Evolutionary conservation across 2,888 invertebrate species (phyloP).

Genomic region (Ochropacha duplaris): DNA sequence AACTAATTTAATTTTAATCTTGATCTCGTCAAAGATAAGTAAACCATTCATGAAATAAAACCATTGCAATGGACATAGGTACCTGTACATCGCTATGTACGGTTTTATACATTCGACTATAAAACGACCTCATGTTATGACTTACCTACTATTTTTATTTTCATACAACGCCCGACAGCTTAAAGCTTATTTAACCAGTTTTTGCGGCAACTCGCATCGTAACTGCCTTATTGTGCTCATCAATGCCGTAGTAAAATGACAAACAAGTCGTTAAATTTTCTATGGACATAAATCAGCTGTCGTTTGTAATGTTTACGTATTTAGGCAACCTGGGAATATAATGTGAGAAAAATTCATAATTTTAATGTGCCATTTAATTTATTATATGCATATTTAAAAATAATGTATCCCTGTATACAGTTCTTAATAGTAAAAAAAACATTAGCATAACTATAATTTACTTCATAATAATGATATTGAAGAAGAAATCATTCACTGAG

Average conservation of each 20-base stretch:
- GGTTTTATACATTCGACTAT: conserved; percentile 9
- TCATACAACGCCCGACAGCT: conserved; percentile 34
- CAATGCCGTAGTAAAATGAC: conserved; percentile 57
- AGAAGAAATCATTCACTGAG: no score
- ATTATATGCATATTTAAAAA: no score
- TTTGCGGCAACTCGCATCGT: conserved; percentile 42
- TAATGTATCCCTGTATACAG: no score
- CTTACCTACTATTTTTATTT: conserved; percentile 29
- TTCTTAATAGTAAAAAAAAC: no score
- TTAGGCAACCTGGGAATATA: conserved; percentile 8
- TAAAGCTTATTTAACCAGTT: conserved; percentile 53
- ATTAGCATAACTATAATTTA: no score
- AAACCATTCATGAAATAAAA: not conserved
- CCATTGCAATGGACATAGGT: not conserved
- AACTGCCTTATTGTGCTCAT: conserved; percentile 51
- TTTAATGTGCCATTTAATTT: no score
- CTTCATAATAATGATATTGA: no score
- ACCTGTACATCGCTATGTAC: not conserved
- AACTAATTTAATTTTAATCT: not conserved
- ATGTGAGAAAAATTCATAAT: no score
- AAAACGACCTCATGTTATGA: conserved; percentile 17
- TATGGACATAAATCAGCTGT: conserved; percentile 54
- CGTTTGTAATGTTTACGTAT: conserved; percentile 18
- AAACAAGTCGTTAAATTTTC: conserved; percentile 56
- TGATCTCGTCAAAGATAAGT: not conserved